Evolutionary conservation across 2,797 vertebrate species (phyloP).

Genomic region (Phrynocephalus guinanensis): DNA sequence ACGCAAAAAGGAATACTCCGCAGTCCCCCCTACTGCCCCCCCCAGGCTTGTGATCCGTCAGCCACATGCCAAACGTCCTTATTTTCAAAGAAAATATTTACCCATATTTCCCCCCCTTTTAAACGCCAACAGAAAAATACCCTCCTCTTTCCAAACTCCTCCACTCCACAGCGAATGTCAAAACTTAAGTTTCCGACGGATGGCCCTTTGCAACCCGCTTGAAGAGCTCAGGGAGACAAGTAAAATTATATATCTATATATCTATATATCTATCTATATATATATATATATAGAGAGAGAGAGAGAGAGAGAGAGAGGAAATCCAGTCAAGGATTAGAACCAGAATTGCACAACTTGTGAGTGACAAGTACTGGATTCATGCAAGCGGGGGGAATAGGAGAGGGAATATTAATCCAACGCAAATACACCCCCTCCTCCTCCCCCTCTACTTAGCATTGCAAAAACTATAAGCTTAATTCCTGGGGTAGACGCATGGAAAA

Average conservation of each 20-base stretch:
- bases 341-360: not conserved
- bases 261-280: no score
- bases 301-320: no score
- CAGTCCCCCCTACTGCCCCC: constrained; percentile 27
- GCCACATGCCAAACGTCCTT: constrained; percentile 46
- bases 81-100: constrained; percentile 57
- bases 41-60: constrained; percentile 45
- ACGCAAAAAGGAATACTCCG: not conserved
- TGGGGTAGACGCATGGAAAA: not conserved
- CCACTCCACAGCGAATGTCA: constrained; percentile 24
- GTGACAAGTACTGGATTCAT: not conserved
- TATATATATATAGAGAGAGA: no score
- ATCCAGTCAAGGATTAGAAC: not conserved
- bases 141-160: constrained; percentile 9
- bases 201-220: constrained; percentile 10
- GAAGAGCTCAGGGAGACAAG: not conserved
- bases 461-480: not conserved
- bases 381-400: not conserved
- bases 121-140: constrained; percentile 19
- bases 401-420: not conserved
- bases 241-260: not conserved
- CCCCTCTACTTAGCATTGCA: not conserved
- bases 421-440: not conserved
- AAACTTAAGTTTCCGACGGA: constrained; percentile 7
- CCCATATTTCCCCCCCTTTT: constrained; percentile 32